phyloP scores from a whole-genome alignment of 2,113 vertebrate species.

The Clinocottus analis region DNA sequence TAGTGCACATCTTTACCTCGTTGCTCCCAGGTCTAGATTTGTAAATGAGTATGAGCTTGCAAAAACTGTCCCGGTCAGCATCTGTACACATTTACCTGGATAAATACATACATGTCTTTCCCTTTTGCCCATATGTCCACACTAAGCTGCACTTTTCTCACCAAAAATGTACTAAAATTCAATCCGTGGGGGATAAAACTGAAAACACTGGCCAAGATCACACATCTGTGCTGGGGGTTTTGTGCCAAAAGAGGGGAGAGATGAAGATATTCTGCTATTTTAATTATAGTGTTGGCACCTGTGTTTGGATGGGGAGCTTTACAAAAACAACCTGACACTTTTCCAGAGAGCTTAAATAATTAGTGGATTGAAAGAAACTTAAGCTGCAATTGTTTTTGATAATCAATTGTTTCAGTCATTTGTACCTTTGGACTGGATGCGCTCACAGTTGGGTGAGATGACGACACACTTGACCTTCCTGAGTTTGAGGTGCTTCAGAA shows the following conservation, averaged over 20 bases:
- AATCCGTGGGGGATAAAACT: no score
- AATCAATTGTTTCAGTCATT: not conserved
- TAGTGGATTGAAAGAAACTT: not conserved
- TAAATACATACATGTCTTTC: no score
- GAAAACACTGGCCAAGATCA: no score
- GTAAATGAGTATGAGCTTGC: not conserved
- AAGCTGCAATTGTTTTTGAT: not conserved
- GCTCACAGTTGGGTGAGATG: constrained; percentile 98
- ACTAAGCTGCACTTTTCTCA: no score
- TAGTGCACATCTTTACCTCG: not conserved
- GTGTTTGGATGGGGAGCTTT: not conserved
- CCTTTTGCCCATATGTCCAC: no score
- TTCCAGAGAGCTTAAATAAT: not conserved
- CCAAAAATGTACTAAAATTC: no score
- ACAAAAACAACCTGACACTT: not conserved
- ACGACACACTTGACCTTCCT: constrained; percentile 94
- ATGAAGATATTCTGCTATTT: no score
- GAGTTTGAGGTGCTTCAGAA: constrained; percentile 95
- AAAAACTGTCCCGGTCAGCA: not conserved
- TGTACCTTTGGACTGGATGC: constrained; percentile 95
- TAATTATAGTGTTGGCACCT: no score
- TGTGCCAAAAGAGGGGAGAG: no score
- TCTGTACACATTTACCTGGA: not conserved
- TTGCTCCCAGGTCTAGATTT: not conserved
- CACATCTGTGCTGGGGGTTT: no score